Percentiles rank a stretch among this genome's conserved stretches.
Evolutionary conservation across 2,113 vertebrate species (phyloP).

Genomic region (Cervus canadensis): DNA sequence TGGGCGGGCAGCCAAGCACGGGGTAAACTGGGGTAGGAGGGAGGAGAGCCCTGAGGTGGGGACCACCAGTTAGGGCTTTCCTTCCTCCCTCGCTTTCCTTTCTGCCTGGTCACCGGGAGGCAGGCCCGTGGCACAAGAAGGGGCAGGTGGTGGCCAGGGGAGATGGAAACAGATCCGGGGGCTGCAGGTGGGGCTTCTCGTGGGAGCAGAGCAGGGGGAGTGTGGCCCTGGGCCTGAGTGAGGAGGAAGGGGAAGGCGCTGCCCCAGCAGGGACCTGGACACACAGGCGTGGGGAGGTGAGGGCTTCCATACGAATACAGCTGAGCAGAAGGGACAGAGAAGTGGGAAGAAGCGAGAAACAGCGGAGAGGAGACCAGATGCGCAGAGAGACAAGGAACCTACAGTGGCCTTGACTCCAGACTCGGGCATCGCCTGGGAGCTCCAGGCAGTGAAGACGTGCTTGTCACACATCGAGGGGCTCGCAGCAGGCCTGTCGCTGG

Average conservation of each 20-base stretch:
- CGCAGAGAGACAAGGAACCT: not conserved
- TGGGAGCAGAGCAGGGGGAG: not conserved
- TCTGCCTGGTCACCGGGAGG: not conserved
- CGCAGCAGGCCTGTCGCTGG: not conserved
- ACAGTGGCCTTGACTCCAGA: not conserved
- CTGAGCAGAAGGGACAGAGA: not conserved
- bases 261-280: not conserved
- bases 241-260: not conserved
- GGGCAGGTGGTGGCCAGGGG: fast-evolving
- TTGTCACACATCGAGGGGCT: not conserved
- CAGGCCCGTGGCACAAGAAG: not conserved
- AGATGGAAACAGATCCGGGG: not conserved
- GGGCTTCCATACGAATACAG: not conserved
- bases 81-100: not conserved
- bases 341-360: not conserved
- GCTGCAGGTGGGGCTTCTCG: not conserved
- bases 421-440: not conserved
- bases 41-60: not conserved
- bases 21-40: not conserved
- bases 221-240: not conserved
- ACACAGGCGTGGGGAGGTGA: fast-evolving
- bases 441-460: not conserved
- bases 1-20: not conserved
- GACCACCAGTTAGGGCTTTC: not conserved
- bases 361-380: not conserved